Evolutionary conservation across 2,113 vertebrate species (phyloP).

Genomic region (Raja brachyura): DNA sequence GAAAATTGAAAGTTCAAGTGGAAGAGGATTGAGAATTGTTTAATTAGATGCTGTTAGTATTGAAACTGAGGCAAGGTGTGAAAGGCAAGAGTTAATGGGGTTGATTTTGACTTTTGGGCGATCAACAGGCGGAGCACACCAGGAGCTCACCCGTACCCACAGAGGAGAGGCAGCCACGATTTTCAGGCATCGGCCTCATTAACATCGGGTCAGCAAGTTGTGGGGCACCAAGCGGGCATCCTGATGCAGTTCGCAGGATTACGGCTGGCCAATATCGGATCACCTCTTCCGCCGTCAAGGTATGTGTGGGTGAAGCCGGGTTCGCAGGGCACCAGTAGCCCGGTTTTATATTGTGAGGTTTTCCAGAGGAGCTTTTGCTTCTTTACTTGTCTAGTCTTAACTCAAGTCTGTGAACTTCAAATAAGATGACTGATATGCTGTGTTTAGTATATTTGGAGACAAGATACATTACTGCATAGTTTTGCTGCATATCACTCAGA

Average conservation of each 20-base stretch:
- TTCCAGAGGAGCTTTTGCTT: background rate
- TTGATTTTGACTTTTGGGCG: background rate
- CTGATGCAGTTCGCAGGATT: constrained; percentile 3
- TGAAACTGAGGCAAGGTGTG: background rate
- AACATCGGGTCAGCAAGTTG: background rate
- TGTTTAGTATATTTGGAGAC: background rate
- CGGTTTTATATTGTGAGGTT: background rate
- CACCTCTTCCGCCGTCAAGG: background rate
- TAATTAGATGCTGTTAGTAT: background rate
- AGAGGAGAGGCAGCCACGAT: background rate
- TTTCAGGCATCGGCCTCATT: constrained; percentile 2
- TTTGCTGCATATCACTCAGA: background rate
- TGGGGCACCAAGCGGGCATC: constrained; percentile 3
- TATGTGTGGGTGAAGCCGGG: background rate
- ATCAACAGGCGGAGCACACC: background rate
- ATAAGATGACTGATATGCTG: background rate
- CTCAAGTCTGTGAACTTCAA: background rate
- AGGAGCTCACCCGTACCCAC: background rate
- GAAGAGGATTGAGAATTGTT: background rate
- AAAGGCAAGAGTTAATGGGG: constrained; percentile 14
- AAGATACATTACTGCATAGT: too few species aligned
- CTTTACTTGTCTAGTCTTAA: background rate
- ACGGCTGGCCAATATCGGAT: background rate
- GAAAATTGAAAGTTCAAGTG: background rate
- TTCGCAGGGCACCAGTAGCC: background rate